Conservation (phyloP, 2,113 vertebrate genomes). For the Ictalurus punctatus region DNA sequence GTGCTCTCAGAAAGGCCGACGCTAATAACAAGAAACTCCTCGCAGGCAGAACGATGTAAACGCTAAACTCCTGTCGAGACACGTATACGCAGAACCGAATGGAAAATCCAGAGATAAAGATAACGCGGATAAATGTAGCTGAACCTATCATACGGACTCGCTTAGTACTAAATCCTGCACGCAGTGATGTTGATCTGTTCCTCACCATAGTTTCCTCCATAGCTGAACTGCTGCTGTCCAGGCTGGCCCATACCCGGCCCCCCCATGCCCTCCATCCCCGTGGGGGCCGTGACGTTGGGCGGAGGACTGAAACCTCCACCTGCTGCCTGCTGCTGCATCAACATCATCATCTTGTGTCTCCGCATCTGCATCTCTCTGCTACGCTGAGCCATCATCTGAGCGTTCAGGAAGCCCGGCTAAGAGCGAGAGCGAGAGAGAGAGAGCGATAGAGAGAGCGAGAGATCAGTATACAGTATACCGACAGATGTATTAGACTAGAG, state of each 20-base stretch:
- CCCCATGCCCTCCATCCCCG: slow-evolving; percentile 84
- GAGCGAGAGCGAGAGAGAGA: background rate
- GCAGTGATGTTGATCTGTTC: background rate
- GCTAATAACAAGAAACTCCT: too few relatives aligned
- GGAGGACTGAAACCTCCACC: slow-evolving; percentile 87
- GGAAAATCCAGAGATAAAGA: background rate
- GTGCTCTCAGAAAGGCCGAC: too few relatives aligned
- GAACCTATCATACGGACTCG: background rate
- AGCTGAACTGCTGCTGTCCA: slow-evolving; percentile 86
- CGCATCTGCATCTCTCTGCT: slow-evolving; percentile 85
- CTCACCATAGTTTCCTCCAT: slow-evolving; percentile 88
- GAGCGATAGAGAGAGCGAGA: too few relatives aligned
- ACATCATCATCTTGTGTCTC: slow-evolving; percentile 86
- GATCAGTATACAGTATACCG: background rate
- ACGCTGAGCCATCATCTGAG: slow-evolving; percentile 94
- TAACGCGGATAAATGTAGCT: background rate
- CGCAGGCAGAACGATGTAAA: too few relatives aligned
- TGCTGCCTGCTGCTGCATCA: slow-evolving; percentile 80
- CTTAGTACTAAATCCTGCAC: background rate
- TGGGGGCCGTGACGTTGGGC: slow-evolving; percentile 90
- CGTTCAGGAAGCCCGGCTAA: slow-evolving; percentile 87
- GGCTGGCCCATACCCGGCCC: slow-evolving; percentile 80
- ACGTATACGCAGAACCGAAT: too few relatives aligned
- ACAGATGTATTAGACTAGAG: too few relatives aligned
- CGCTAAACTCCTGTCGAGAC: too few relatives aligned